A percentile compares a stretch with the other conserved stretches of the same genome.
Evolutionary conservation across 2,113 vertebrate genomes (phyloP).

Genomic region (Pachycephala philippinensis): DNA sequence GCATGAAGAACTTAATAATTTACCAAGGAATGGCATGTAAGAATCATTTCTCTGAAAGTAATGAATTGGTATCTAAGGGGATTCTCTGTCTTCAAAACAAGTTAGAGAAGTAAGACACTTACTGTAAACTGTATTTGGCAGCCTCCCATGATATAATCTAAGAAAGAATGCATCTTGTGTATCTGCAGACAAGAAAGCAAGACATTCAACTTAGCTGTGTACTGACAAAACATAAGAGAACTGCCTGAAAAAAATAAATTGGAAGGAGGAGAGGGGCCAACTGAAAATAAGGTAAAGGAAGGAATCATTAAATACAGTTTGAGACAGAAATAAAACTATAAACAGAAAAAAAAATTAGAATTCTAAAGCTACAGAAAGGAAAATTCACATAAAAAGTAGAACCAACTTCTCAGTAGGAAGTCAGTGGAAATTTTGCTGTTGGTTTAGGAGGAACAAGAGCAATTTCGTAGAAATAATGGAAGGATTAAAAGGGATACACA

Average conservation of each 20-base stretch:
- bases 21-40: background rate
- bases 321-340: background rate
- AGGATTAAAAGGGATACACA: background rate
- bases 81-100: background rate
- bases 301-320: background rate
- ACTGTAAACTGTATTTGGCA: slow-evolving; percentile 99
- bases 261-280: background rate
- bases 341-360: background rate
- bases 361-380: background rate
- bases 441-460: background rate
- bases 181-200: slow-evolving; percentile 76
- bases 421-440: background rate
- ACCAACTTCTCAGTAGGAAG: background rate
- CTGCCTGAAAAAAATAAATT: background rate
- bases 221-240: background rate
- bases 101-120: slow-evolving; percentile 62
- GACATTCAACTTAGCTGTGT: slow-evolving; percentile 1
- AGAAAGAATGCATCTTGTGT: slow-evolving; percentile 99
- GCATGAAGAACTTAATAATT: background rate
- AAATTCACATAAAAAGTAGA: background rate
- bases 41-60: background rate
- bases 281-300: background rate
- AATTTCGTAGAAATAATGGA: background rate
- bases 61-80: background rate
- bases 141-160: slow-evolving; percentile 99